Conservation (phyloP, 2,113 vertebrate species). For the Pyrgilauda ruficollis region DNA sequence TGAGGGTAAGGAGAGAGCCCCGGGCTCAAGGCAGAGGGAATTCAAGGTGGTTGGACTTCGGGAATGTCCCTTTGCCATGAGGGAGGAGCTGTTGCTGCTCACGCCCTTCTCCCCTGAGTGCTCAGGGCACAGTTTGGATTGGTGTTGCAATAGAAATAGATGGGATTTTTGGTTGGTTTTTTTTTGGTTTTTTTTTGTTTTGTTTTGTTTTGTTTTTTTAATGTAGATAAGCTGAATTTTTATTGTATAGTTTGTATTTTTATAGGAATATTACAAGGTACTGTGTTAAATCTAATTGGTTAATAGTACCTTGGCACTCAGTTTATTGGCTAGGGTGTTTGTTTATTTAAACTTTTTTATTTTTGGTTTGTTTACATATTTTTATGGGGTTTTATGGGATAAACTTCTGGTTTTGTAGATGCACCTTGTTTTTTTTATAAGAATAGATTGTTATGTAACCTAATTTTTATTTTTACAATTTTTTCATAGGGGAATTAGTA, state of each 20-base stretch:
- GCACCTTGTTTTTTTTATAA: neutral
- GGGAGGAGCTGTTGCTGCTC: neutral
- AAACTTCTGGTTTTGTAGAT: neutral
- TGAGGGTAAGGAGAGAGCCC: neutral
- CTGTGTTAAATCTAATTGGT: neutral
- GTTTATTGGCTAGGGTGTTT: neutral
- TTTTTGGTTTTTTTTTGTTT: too few relatives aligned
- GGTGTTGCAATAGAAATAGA: neutral
- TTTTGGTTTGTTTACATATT: neutral
- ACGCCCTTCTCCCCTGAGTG: fast-evolving
- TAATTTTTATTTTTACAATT: neutral
- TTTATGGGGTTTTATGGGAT: neutral
- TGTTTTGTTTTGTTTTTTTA: neutral
- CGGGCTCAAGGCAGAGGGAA: neutral
- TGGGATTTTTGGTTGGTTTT: neutral
- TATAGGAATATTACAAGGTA: neutral
- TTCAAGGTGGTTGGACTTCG: neutral
- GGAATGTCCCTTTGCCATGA: neutral
- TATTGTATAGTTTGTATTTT: neutral
- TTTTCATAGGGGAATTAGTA: neutral
- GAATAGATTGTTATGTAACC: neutral
- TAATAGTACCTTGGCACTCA: neutral
- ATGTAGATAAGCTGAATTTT: neutral
- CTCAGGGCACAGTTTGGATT: neutral
- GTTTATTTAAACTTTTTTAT: neutral